phyloP scores from a whole-genome alignment of 2,888 invertebrate genomes.

The Beris morrisii region DNA sequence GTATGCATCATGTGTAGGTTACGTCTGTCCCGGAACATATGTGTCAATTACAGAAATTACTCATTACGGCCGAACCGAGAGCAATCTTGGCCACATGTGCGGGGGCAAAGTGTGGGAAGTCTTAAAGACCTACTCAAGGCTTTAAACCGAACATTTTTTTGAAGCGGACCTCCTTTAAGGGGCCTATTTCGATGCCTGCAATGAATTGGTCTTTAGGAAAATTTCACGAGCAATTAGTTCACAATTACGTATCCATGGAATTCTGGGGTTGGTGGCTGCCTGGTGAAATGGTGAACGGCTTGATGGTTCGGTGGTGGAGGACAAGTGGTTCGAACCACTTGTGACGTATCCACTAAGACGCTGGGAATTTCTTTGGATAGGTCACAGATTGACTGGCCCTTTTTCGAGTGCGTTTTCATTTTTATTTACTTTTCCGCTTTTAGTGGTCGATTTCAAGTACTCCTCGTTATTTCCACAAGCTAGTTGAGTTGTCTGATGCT shows the following conservation, averaged over 20 bases:
- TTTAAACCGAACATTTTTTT: not conserved
- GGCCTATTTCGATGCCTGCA: constrained; percentile 16
- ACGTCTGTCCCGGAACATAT: constrained; percentile 34
- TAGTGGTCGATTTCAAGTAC: too few relatives aligned
- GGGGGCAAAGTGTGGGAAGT: constrained; percentile 29
- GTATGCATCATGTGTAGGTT: constrained; percentile 27
- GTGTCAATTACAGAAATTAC: constrained; percentile 39
- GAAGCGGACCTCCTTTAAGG: constrained; percentile 8
- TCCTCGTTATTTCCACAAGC: too few relatives aligned
- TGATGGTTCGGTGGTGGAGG: constrained; percentile 15
- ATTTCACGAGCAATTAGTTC: constrained; percentile 36
- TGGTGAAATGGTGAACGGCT: too few relatives aligned
- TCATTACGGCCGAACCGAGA: constrained; percentile 32
- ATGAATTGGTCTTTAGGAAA: constrained; percentile 31
- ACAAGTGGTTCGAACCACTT: constrained; percentile 8
- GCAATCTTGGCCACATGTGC: constrained; percentile 29
- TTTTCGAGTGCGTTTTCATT: not conserved
- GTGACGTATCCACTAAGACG: constrained; percentile 4
- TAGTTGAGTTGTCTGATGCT: too few relatives aligned
- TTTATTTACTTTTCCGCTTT: not conserved
- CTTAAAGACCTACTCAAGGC: constrained; percentile 24
- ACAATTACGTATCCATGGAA: constrained; percentile 31
- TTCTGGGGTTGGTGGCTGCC: not conserved
- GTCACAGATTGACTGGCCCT: not conserved
- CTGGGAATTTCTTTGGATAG: constrained; percentile 16